Percentiles rank a stretch among this genome's conserved stretches.
Evolutionary conservation across 92 coral and sea anemone genomes (phyloP).

Genomic region (Actinostola sp.): DNA sequence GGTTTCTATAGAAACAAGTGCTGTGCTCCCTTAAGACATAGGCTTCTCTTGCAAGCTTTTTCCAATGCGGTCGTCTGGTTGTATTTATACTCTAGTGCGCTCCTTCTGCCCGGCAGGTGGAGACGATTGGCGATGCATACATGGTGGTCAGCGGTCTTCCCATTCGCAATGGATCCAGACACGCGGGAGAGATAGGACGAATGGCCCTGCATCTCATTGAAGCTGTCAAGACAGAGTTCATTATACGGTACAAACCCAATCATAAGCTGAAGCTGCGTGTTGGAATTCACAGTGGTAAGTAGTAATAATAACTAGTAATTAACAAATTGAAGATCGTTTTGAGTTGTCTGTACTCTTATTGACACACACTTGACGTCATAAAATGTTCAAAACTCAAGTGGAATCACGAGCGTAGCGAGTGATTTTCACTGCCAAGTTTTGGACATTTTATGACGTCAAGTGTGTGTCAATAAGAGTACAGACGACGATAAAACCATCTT

Average conservation of each 20-base stretch:
- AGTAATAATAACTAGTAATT: too few species aligned
- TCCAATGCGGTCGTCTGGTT: conserved; percentile 92
- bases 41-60: conserved; percentile 48
- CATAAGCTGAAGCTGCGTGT: conserved; percentile 87
- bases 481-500: too few species aligned
- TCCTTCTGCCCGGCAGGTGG: conserved; percentile 99
- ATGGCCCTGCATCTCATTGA: conserved; percentile 95
- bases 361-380: too few species aligned
- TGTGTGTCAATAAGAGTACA: too few species aligned
- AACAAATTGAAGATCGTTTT: too few species aligned
- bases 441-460: too few species aligned
- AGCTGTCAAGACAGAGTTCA: conserved; percentile 89
- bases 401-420: too few species aligned
- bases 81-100: conserved; percentile 97
- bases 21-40: conserved; percentile 23
- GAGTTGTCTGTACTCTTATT: too few species aligned
- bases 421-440: too few species aligned
- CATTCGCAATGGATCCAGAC: conserved; percentile 85
- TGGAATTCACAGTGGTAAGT: conserved; percentile 94
- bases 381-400: too few species aligned
- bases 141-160: conserved; percentile 99
- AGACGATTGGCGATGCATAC: conserved; percentile 99
- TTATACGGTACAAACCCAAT: conserved; percentile 80
- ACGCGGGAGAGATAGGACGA: conserved; percentile 93
- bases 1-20: conserved; percentile 24